phyloP scores from a whole-genome alignment of 2,113 vertebrate genomes.

The Nycticorax nycticorax region DNA sequence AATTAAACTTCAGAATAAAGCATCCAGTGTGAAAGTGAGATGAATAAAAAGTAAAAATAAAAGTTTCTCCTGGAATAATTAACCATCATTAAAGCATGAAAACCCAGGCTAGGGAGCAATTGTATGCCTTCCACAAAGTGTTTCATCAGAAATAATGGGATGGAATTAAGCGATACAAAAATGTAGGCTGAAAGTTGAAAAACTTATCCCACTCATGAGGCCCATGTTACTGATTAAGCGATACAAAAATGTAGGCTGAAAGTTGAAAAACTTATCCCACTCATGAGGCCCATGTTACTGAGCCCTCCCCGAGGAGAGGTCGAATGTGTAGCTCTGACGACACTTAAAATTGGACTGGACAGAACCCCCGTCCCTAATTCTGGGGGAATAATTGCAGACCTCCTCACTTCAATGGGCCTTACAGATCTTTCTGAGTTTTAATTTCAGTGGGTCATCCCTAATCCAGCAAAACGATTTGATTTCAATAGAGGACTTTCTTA shows the following conservation, averaged over 20 bases:
- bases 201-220: background rate
- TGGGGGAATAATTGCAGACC: background rate
- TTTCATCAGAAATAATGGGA: slow-evolving; percentile 10
- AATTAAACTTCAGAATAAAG: slow-evolving; percentile 46
- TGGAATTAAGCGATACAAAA: background rate
- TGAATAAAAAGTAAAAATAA: background rate
- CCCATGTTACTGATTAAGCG: background rate
- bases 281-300: background rate
- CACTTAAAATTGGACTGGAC: background rate
- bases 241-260: background rate
- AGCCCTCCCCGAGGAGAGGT: accelerated
- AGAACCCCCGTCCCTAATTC: background rate
- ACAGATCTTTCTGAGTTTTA: background rate
- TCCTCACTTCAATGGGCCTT: background rate
- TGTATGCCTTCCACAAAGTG: background rate
- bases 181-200: background rate
- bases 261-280: background rate
- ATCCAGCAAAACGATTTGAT: accelerated
- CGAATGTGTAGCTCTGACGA: background rate
- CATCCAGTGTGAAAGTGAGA: background rate
- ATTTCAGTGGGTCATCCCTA: background rate
- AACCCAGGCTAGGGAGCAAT: slow-evolving; percentile 35
- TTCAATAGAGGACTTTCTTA: background rate
- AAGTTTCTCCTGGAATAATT: slow-evolving; percentile 47
- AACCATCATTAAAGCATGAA: slow-evolving; percentile 14